phyloP scores from a whole-genome alignment of 2,888 invertebrate species.

The Dolomedes plantarius region DNA sequence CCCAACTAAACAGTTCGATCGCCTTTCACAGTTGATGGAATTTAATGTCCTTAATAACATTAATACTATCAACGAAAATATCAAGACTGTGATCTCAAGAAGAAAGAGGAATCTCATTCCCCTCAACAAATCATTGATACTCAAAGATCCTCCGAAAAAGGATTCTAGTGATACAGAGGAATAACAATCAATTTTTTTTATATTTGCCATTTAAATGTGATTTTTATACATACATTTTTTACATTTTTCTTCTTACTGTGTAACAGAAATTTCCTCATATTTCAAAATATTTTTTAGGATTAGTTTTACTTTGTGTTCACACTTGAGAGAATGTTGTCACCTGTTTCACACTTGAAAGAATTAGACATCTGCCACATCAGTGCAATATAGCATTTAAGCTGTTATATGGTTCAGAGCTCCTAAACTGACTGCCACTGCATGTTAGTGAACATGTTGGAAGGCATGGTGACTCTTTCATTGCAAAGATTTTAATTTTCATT shows the following conservation, averaged over 20 bases:
- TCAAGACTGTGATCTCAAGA: slow-evolving; percentile 75
- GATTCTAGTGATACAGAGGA: not conserved
- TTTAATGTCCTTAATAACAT: slow-evolving; percentile 77
- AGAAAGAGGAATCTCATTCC: slow-evolving; percentile 34
- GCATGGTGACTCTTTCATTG: too few species aligned
- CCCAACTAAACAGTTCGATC: slow-evolving; percentile 76
- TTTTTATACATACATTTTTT: not conserved
- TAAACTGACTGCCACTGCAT: too few species aligned
- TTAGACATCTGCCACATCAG: too few species aligned
- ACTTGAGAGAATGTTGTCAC: too few species aligned
- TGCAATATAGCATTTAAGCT: too few species aligned
- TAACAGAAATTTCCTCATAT: not conserved
- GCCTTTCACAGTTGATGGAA: slow-evolving; percentile 78
- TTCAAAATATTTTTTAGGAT: too few species aligned
- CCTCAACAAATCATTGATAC: slow-evolving; percentile 9
- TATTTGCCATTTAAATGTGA: not conserved
- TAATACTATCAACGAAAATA: slow-evolving; percentile 76
- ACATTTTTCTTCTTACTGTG: not conserved
- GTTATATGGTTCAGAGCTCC: too few species aligned
- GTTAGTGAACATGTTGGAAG: too few species aligned
- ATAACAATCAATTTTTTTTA: not conserved
- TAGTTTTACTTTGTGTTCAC: too few species aligned
- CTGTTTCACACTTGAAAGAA: too few species aligned
- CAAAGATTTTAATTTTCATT: too few species aligned
- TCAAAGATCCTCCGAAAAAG: slow-evolving; percentile 15